phyloP scores from a whole-genome alignment of 2,113 vertebrate genomes.

The Corydoras maculifer region DNA sequence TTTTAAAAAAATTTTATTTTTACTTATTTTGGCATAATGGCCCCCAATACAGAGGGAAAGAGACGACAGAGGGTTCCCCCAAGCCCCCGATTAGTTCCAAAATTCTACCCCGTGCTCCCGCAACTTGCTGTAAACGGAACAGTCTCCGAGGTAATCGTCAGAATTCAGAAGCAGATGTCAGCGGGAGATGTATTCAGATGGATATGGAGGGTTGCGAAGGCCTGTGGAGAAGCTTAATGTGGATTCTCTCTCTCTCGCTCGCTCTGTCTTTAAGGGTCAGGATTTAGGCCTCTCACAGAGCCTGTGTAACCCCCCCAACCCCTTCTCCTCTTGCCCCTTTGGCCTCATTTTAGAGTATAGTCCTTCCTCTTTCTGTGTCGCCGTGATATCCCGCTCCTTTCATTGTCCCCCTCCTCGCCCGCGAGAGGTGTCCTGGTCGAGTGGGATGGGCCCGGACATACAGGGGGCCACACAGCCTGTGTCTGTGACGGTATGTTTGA shows the following conservation, averaged over 20 bases:
- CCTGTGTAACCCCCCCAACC: not conserved
- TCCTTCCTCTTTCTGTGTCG: conserved; percentile 30
- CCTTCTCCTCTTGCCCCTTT: conserved; percentile 16
- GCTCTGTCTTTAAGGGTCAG: conserved; percentile 41
- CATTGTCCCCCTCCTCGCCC: conserved; percentile 48
- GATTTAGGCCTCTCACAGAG: conserved; percentile 7
- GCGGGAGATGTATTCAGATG: conserved; percentile 21
- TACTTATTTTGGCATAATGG: no score
- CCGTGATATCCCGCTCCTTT: conserved; percentile 37
- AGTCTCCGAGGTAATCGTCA: not conserved
- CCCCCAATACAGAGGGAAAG: no score
- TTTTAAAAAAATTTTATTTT: no score
- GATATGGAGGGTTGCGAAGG: not conserved
- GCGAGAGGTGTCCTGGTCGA: conserved; percentile 51
- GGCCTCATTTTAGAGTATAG: conserved; percentile 30
- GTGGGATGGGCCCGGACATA: conserved; percentile 55
- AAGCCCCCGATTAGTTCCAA: no score
- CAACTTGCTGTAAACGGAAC: not conserved
- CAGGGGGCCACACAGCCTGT: conserved; percentile 54
- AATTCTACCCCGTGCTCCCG: not conserved
- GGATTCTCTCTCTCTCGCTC: conserved; percentile 29
- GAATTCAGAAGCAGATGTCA: conserved; percentile 25
- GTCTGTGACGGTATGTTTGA: conserved; percentile 48
- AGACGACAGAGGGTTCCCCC: no score
- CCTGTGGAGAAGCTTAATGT: conserved; percentile 13